Base-by-base conservation (phyloP, 2,797 vertebrate species). In the Dromococcyx pavoninus region DNA sequence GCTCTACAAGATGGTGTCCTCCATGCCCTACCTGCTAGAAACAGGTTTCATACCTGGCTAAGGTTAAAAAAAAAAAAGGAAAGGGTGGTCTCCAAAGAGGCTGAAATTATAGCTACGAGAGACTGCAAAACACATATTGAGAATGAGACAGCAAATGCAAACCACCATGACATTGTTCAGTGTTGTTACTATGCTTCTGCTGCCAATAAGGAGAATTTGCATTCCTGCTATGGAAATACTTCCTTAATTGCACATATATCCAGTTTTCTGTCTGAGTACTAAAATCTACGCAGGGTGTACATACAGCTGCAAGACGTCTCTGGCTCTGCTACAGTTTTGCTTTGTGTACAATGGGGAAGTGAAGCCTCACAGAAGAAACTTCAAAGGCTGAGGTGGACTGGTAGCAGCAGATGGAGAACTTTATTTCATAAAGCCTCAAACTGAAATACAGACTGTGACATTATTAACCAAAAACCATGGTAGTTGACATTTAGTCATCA, bases 231-330 rank as follows among this genome's bases (percentile, higher is more conserved):
- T 56, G 61, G 88, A 97, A 96, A 94, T 25, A 41, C 75, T 96
- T 87, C 69, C 61, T 91, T 97, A 97, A 97, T 93, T 91, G 91
- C 94, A 97, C 77, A 92, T 88, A 92, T 35, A 93, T 93, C 65
- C 93, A 92, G 41, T 76, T 96, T 90, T 91, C 91, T 93, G 75
- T 95, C 90, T 62, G 86, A 95, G 78, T 69, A 66, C n/a, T 89
- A 81, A 77, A 94, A 69, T 51, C 43, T 79, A 85, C 69, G 61
- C 11, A 78, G 73, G 28, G 33, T 60, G 41, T 86, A 56, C 5
- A 13, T 75, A 54, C 65, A 87, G 86, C 83, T 94, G 78, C 69
- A 89, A 92, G 54, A 77, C 88, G 44, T 69, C 66, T 86, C 70
- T 44, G 37, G 58, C 60, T 79, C 84, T 61, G 22, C 70, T 57